Evolutionary conservation across 2,888 invertebrate genomes (phyloP), one percentile per base, ranked within the genome.

Genomic region (Oligia fasciuncula): DNA sequence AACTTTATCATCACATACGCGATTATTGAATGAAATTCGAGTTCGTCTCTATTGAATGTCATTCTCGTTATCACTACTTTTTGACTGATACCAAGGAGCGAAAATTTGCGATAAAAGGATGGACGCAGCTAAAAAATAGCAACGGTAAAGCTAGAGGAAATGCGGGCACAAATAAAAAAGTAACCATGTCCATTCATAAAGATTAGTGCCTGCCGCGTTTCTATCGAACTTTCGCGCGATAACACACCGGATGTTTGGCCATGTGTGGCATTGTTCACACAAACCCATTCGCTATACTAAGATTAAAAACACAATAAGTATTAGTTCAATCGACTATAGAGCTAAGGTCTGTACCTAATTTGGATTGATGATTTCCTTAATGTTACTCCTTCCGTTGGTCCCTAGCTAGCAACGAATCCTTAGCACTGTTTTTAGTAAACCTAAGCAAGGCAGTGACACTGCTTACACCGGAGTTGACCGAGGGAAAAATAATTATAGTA

Each of bases 241-340:
- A 95, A 94, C 93, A 85, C 86, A 89, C 94, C 96, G 96, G 96
- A 96, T 96, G 95, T 96, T 95, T 95, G 93, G 91, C 91, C 92
- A 93, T 93, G 93, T 94, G 94, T 93, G 92, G 93, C 92, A 95
- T 96, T 96, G 95, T 95, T 94, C 92, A 85, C 88, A 91, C 84
- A 88, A 83, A 86, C 89, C 88, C 90, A 92, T 91, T 91, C 89
- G 92, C 89, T 86, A 79, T 87, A 88, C 85, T 83, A 81, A 88
- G 84, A 85, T 87, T 90, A 82, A 88, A 85, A 85, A 84, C 73
- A 87, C 85, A 85, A 89, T 89, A 86, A 89, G 78, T 86, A 88
- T 85, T 85, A 83, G 83, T 72, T 81, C 81, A 83, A 87, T 87
- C 69, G 83, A 63, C 71, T 60, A 81, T 80, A 80, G 73, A 82